phyloP scores from a whole-genome alignment of 2,888 invertebrate species.

The Drosophila silvestris region DNA sequence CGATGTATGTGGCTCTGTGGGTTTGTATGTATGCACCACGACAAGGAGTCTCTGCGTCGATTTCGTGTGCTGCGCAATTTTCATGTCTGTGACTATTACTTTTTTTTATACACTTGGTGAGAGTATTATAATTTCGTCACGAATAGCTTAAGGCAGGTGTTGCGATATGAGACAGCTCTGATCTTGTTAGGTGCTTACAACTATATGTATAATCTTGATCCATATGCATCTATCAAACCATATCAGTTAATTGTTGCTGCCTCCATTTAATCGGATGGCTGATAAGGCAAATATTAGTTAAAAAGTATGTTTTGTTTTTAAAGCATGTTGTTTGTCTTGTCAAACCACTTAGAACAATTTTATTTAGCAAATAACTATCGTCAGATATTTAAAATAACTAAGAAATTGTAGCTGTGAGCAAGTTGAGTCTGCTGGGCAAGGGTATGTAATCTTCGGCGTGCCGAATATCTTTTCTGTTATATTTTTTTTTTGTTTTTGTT shows the following conservation, averaged over 20 bases:
- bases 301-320: neutral
- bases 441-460: neutral
- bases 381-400: neutral
- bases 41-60: slow-evolving; percentile 43
- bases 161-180: neutral
- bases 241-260: neutral
- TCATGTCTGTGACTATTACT: slow-evolving; percentile 51
- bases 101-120: neutral
- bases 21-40: slow-evolving; percentile 2
- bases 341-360: neutral
- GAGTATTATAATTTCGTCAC: neutral
- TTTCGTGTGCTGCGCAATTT: slow-evolving; percentile 52
- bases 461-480: neutral
- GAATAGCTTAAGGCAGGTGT: neutral
- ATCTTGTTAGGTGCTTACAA: neutral
- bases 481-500: slow-evolving; percentile 2
- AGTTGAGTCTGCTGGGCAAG: neutral
- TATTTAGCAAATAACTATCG: neutral
- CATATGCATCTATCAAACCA: neutral
- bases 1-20: neutral
- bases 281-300: neutral
- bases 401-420: neutral
- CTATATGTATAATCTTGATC: neutral
- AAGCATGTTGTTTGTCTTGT: neutral
- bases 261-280: neutral